Evolutionary conservation across 1,140 invertebrate genomes (phyloP).

Genomic region (Drosophila nikananu): DNA sequence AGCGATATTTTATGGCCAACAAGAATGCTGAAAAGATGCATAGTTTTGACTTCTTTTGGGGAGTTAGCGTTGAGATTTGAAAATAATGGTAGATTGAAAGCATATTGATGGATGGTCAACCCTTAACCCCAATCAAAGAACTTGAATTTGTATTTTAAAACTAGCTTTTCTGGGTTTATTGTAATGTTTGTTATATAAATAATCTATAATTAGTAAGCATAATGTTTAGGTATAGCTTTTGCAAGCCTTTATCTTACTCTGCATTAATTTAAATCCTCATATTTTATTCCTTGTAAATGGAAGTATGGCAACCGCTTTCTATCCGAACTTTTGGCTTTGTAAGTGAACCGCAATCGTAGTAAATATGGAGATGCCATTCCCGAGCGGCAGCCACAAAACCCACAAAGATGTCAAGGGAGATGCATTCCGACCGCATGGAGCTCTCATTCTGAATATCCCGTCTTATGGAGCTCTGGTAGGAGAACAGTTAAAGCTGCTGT

Average conservation of each 20-base stretch:
- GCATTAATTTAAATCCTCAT: neutral
- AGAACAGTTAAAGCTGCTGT: constrained; percentile 38
- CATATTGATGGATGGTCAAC: constrained; percentile 13
- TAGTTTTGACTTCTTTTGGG: constrained; percentile 43
- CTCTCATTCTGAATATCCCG: constrained; percentile 8
- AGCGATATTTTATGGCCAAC: constrained; percentile 58
- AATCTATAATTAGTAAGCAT: no score
- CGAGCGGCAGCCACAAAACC: constrained; percentile 46
- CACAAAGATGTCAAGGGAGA: constrained; percentile 37
- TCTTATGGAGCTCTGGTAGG: constrained; percentile 20
- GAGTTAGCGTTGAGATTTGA: constrained; percentile 3
- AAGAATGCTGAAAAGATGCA: constrained; percentile 20
- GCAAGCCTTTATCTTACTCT: neutral
- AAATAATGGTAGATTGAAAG: constrained; percentile 6
- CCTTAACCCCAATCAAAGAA: rapidly evolving
- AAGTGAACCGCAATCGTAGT: constrained; percentile 60
- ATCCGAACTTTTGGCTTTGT: constrained; percentile 21
- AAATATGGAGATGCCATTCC: constrained; percentile 64
- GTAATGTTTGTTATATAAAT: neutral
- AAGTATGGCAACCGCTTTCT: neutral
- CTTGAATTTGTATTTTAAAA: neutral
- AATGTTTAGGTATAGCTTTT: neutral
- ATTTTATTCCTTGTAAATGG: constrained; percentile 2
- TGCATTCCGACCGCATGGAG: constrained; percentile 13
- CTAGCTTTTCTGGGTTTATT: neutral